Percentiles rank a stretch among this genome's conserved stretches.
These are phyloP conservation scores for Drosophila auraria DNA, from an alignment of 1,140 invertebrate species.

Conservation along the genomic window DNA sequence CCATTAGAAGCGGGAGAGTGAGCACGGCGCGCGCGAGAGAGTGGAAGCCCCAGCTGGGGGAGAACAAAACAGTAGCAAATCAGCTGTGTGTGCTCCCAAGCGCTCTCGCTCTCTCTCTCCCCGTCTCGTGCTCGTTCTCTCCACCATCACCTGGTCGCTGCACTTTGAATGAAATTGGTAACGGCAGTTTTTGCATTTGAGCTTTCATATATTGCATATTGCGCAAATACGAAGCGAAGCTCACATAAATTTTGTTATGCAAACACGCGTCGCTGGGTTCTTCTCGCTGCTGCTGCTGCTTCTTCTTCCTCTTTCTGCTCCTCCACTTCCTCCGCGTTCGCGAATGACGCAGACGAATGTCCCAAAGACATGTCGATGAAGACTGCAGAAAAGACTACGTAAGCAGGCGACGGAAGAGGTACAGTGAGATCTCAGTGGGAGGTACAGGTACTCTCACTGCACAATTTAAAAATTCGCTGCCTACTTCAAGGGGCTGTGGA, in stretches of 20 bases:
- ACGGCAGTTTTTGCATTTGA: slow-evolving; percentile 68
- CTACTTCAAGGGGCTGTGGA: background rate
- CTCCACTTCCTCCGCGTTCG: slow-evolving; percentile 1
- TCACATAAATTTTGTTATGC: slow-evolving; percentile 60
- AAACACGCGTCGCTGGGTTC: slow-evolving; percentile 49
- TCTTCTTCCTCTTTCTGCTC: background rate
- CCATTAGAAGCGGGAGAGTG: slow-evolving; percentile 60
- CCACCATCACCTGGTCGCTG: slow-evolving; percentile 30
- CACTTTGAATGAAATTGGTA: slow-evolving; percentile 76
- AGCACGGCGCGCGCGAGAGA: slow-evolving; percentile 3
- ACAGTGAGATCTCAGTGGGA: background rate
- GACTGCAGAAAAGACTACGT: slow-evolving; percentile 30
- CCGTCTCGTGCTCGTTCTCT: slow-evolving; percentile 3
- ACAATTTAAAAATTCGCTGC: background rate
- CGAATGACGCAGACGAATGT: slow-evolving; percentile 77
- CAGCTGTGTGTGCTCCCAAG: slow-evolving; percentile 52
- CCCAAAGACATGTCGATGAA: slow-evolving; percentile 46
- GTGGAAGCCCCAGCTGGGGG: slow-evolving; percentile 6
- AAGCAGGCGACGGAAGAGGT: slow-evolving; percentile 6
- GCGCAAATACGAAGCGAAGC: slow-evolving; percentile 63
- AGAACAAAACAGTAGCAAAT: slow-evolving; percentile 48
- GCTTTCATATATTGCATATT: slow-evolving; percentile 62
- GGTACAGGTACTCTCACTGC: no score
- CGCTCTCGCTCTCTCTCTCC: slow-evolving; percentile 14
- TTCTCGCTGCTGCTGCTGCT: background rate